Evolutionary conservation across 2,797 vertebrate genomes (phyloP), one percentile per base, ranked within the genome.

Genomic region (Dryobates pubescens): DNA sequence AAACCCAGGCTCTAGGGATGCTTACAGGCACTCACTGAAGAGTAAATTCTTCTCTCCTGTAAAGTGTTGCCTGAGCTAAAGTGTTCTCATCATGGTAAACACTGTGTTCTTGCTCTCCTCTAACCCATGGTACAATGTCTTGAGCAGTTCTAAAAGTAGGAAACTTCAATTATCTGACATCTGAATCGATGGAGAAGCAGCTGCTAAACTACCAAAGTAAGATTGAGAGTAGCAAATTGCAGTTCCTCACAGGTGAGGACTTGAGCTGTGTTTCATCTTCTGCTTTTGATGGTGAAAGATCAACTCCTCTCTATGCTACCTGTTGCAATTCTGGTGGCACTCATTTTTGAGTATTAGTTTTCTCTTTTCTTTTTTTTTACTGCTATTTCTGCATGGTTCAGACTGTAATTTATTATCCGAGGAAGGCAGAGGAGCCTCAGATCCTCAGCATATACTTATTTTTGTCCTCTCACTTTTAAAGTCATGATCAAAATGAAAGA

Each of bases 81-180:
- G 17, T 4, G 0, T 32, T 83, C 17, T 63, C 5, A 1, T 22
- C 51, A 47, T 57, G 38, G 13, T 1, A 1, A 57, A 7, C 43
- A 59, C 3, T 3, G 0, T 51, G 18, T 43, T 49, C 67, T 56
- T 36, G 24, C 34, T 77, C 58, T 54, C 53, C 18, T 65, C 54
- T 70, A 70, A 65, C 30, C 51, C 1, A 11, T 26, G 18, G 6
- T 7, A 2, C 47, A 49, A 12, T 20, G 27, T n/a, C 19, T 45
- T 47, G 23, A 53, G 51, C 43, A 36, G 41, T 61, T 64, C 10
- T 4, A 47, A 12, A 57, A 63, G 30, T 3, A 13, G 8, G 58
- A 17, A 41, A 38, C 23, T 26, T 30, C 41, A 38, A 47, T 11
- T 58, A 22, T 38, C 36, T 63, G 36, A 12, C 1, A 0, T 2